Evolutionary conservation across 2,113 vertebrate species (phyloP).

Genomic region (Actinemys pallida): DNA sequence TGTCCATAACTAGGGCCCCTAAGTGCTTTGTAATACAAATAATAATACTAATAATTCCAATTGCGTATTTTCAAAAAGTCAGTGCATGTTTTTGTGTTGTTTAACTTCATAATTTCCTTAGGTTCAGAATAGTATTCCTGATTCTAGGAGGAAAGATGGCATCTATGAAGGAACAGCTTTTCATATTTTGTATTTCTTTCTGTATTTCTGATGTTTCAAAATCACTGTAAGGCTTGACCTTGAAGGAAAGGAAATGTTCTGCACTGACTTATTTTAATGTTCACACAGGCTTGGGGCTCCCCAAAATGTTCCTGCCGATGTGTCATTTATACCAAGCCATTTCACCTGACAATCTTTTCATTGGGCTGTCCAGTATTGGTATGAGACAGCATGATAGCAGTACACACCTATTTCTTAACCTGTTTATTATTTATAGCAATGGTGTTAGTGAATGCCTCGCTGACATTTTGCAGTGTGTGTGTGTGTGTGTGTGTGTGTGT

Average conservation of each 20-base stretch:
- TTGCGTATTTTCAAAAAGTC: not conserved
- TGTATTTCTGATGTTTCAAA: not conserved
- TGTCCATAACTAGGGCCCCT: not conserved
- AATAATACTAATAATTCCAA: not conserved
- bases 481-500: not conserved
- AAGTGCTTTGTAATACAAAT: not conserved
- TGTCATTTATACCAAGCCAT: not conserved
- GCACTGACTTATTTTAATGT: not conserved
- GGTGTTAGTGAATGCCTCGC: not conserved
- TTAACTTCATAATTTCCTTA: not conserved
- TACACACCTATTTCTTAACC: not conserved
- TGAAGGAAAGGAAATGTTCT: not conserved
- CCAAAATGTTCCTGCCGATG: not conserved
- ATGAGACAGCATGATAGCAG: not conserved
- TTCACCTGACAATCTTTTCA: not conserved
- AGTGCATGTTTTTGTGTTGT: not conserved
- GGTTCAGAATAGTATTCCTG: not conserved
- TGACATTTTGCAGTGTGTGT: not conserved
- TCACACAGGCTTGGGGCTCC: fast-evolving
- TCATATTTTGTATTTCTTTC: not conserved
- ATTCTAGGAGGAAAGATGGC: not conserved
- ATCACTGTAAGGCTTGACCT: not conserved
- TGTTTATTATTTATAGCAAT: not conserved
- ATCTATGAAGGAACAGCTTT: not conserved
- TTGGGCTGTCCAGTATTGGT: not conserved